Evolutionary conservation across 2,888 invertebrate genomes (phyloP).

Genomic region (Brenthis hecate): DNA sequence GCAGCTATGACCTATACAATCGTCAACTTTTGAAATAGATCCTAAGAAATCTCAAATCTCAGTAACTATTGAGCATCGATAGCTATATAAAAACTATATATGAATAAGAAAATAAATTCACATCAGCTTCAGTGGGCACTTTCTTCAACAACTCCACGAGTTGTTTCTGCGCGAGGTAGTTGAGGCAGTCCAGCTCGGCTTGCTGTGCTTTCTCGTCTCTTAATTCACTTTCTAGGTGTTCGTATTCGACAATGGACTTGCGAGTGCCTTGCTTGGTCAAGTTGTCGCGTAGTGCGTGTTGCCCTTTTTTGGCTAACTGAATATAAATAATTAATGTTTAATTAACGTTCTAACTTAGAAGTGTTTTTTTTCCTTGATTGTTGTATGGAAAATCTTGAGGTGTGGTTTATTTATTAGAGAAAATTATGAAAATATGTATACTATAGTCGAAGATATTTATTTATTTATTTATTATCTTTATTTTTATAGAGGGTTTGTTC

Average conservation of each 20-base stretch:
- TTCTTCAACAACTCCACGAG: constrained; percentile 63
- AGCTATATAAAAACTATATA: background rate
- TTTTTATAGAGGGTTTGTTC: no score
- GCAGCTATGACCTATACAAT: no score
- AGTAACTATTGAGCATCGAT: background rate
- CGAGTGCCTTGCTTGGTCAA: constrained; percentile 76
- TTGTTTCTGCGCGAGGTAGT: constrained; percentile 71
- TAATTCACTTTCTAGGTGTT: constrained; percentile 75
- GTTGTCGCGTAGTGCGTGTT: constrained; percentile 74
- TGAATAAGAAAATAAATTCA: constrained; percentile 39
- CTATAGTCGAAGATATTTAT: no score
- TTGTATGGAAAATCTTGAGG: no score
- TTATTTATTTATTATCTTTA: no score
- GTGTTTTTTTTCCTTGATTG: no score
- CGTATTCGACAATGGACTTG: constrained; percentile 77
- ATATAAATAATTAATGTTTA: constrained; percentile 7
- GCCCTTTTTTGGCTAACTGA: constrained; percentile 72
- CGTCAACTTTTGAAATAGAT: no score
- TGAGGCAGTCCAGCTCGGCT: constrained; percentile 76
- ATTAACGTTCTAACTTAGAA: no score
- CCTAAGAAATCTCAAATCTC: no score
- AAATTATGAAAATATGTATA: no score
- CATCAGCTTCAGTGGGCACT: constrained; percentile 72
- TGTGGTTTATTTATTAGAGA: no score
- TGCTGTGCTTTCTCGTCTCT: constrained; percentile 78